Base-by-base conservation (phyloP, 2,113 vertebrate genomes). In the Tapirus terrestris region DNA sequence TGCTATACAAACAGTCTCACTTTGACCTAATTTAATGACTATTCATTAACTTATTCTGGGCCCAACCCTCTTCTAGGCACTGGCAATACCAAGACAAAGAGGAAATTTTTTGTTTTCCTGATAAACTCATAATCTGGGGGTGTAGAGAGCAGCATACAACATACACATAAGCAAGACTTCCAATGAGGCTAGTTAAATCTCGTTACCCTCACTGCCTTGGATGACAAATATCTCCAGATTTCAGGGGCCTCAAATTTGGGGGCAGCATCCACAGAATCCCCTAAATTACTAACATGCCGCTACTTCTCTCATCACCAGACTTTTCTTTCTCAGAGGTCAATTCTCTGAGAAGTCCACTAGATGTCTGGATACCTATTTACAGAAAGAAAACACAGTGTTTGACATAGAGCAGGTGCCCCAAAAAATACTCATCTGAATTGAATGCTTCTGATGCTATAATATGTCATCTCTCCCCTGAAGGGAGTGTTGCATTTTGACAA, bases 141-240 rank as follows among this genome's bases (percentile, higher is more conserved):
- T 45, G 0, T 33, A 31, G 11, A 76, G 73, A 56, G 23, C 23
- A 9, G 1, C 8, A 39, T 8, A n/a, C 2, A 4, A 14, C 9
- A 63, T 2, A 51, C 3, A 63, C 0, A 17, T 8, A 10, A 58
- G 9, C 21, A 65, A 68, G 25, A 25, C 36, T 25, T 43, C 6
- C 2, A 10, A 0, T 36, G 60, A 60, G 4, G 13, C 21, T 23
- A 51, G 48, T 29, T 2, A 51, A 61, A 36, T 27, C 36, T 39
- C 20, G 25, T 18, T n/a, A 27, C 1, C 1, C 0, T 3, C 12
- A 2, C 8, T 10, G 11, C 18, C 8, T 12, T 31, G 6, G 23
- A 27, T 65, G 9, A 60, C 9, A 8, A 39, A 48, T 31, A 25
- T 36, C 17, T 65, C 21, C n/a, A 45, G 13, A n/a, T 36, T 23